Evolutionary conservation across 2,113 vertebrate species (phyloP).

Genomic region (Bos indicus): DNA sequence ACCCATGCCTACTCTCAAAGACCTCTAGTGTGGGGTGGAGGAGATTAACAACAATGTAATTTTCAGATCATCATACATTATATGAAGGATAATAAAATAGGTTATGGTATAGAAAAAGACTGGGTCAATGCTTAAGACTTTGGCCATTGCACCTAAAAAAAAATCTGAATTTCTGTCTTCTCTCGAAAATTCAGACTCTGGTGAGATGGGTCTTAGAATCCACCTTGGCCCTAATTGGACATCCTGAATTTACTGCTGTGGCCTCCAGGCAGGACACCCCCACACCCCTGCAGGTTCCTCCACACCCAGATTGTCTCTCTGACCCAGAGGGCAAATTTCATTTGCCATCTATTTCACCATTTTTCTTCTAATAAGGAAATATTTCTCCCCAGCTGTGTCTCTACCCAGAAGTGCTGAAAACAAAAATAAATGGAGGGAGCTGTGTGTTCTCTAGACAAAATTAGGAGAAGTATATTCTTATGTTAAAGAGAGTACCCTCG

Average conservation of each 20-base stretch:
- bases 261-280: background rate
- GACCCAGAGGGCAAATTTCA: background rate
- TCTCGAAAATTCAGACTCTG: background rate
- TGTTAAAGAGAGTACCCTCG: too few relatives aligned
- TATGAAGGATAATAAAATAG: background rate
- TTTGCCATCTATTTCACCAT: rapidly evolving
- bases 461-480: rapidly evolving
- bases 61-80: background rate
- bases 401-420: background rate
- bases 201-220: rapidly evolving
- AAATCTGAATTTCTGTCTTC: background rate
- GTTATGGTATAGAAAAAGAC: background rate
- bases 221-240: rapidly evolving
- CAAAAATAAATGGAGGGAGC: rapidly evolving
- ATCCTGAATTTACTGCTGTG: too few relatives aligned
- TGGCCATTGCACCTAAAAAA: background rate
- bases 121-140: too few relatives aligned
- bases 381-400: background rate
- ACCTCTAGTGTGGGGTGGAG: rapidly evolving
- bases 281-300: background rate
- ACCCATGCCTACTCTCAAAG: rapidly evolving
- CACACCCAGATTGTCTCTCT: too few relatives aligned
- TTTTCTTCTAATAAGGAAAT: too few relatives aligned
- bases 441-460: background rate
- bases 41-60: background rate